A percentile compares a stretch with the other conserved stretches of the same genome.
Conservation (phyloP, 2,797 vertebrate genomes). For the Sphaeramia orbicularis region DNA sequence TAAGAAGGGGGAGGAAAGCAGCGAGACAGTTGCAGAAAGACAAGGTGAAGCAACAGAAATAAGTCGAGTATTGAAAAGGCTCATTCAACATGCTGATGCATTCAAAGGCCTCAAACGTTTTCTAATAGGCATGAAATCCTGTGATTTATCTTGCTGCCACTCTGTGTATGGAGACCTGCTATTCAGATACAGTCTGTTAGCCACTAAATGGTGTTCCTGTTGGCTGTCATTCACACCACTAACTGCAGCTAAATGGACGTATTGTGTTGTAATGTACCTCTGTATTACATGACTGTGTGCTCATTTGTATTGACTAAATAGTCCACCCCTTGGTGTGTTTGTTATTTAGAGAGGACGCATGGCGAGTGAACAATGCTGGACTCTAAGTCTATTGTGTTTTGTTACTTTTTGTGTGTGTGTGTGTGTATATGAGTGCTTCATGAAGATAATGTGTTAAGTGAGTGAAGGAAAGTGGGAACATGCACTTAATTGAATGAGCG, state of each 20-base stretch:
- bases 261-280: constrained; percentile 34
- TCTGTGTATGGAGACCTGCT: constrained; percentile 2
- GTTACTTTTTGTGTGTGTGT: constrained; percentile 5
- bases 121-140: constrained; percentile 10
- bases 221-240: constrained; percentile 19
- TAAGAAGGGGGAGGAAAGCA: background rate
- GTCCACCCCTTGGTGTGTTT: background rate
- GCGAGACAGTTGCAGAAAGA: background rate
- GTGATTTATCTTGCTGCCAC: constrained; percentile 5
- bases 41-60: constrained; percentile 1
- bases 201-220: constrained; percentile 3
- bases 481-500: constrained; percentile 21
- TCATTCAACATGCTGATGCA: constrained; percentile 23
- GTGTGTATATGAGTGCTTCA: constrained; percentile 12
- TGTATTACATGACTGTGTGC: constrained; percentile 31
- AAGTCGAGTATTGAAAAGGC: constrained; percentile 3
- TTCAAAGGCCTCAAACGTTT: constrained; percentile 14
- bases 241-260: constrained; percentile 36
- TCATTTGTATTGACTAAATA: constrained; percentile 46
- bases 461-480: constrained; percentile 23
- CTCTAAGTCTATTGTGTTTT: constrained; percentile 20
- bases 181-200: constrained; percentile 8
- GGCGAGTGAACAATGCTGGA: constrained; percentile 8
- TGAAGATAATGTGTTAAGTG: constrained; percentile 32
- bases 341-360: background rate